Base-by-base conservation (phyloP, 2,113 vertebrate species). In the Acanthochromis polyacanthus region DNA sequence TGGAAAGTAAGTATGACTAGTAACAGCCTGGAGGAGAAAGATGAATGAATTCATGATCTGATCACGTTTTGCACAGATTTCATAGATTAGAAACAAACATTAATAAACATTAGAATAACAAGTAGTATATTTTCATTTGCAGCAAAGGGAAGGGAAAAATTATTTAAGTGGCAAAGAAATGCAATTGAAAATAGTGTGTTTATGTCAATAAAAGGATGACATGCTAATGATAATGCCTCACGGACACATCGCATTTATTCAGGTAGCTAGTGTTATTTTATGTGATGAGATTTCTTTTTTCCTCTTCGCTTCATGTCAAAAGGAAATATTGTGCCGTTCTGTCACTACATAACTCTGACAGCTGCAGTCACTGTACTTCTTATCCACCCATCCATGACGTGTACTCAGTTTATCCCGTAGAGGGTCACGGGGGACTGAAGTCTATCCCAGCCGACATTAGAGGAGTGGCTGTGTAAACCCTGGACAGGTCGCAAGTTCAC, bases 1-100 rank as follows among this genome's bases (percentile, higher is more conserved):
- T 69, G 59, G 43, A 52, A 64, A 80, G 45, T 72, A 70, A 72
- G 51, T 32, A 56, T 40, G 65, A 50, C 17, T 61, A 50, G 32
- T 57, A 19, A 50, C 40, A n/a, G 50, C 46, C 8, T 63, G 22
- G 65, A 20, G 52, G 20, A 48, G 50, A 38, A 11, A 40, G n/a
- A 73, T 68, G 12, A 63, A 70, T 61, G 32, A 51, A 25, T 62
- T 66, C 55, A 71, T 22, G 20, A 23, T 17, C 15, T 30, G 23
- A 10, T 38, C 76, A 23, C 22, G 25, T 46, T 45, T 77, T 32
- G 1, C 14, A 3, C 19, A 59, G 14, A 58, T 62, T 36, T 17
- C 50, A 8, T 67, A 3, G 71, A 40, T 43, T 36, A 46, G 15
- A 23, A n/a, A 67, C 40, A 43, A 55, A 56, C 38, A 28, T 76